Percentiles rank a stretch among this genome's conserved stretches.
phyloP scores from a whole-genome alignment of 2,113 vertebrate genomes.

The Poeciliopsis turrubarensis region DNA sequence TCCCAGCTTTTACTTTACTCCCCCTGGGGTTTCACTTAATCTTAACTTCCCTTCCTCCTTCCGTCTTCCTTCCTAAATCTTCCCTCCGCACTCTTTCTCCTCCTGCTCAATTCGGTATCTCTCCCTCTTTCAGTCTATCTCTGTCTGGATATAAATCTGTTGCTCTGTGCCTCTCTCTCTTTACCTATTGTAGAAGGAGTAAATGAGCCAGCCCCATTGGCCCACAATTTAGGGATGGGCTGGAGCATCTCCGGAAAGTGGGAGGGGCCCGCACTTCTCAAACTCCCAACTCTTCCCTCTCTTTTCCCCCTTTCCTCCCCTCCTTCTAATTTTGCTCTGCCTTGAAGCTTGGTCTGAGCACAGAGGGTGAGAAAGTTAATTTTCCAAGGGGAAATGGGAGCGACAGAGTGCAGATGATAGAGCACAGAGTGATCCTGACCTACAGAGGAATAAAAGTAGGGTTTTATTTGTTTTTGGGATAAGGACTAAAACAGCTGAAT shows the following conservation, averaged over 20 bases:
- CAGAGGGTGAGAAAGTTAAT: constrained; percentile 47
- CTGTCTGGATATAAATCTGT: constrained; percentile 65
- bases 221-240: constrained; percentile 75
- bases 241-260: constrained; percentile 74
- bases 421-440: constrained; percentile 15
- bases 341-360: constrained; percentile 58
- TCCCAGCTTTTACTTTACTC: constrained; percentile 59
- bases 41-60: constrained; percentile 41
- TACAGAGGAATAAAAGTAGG: constrained; percentile 8
- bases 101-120: constrained; percentile 48
- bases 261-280: constrained; percentile 70
- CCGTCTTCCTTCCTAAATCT: constrained; percentile 43
- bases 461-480: background rate
- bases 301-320: constrained; percentile 51
- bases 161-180: constrained; percentile 68
- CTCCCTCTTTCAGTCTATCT: constrained; percentile 37
- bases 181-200: constrained; percentile 77
- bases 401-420: background rate
- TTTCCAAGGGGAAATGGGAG: constrained; percentile 32
- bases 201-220: constrained; percentile 74
- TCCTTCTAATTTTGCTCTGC: constrained; percentile 37
- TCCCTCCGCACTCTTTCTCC: constrained; percentile 45
- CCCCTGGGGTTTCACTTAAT: constrained; percentile 45
- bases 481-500: constrained; percentile 26
- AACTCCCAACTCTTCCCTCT: constrained; percentile 70